Evolutionary conservation across 2,888 invertebrate genomes (phyloP), one percentile per base, ranked within the genome.

Genomic region (Incurvaria masculella): DNA sequence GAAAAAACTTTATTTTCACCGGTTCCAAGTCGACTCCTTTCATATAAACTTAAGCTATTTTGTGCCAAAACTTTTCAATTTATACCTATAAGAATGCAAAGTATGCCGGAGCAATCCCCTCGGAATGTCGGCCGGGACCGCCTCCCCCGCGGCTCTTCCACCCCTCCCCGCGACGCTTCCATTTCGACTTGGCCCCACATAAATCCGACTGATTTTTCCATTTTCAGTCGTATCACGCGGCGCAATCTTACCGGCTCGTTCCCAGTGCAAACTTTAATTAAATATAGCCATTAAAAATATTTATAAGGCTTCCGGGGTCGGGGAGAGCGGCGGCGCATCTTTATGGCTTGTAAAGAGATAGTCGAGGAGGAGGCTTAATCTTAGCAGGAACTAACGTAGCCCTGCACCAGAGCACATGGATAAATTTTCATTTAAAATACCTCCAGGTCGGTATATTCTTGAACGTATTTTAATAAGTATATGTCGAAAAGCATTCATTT

Each of bases 271-370:
- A 65, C 60, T 65, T 64, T 69, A 68, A 71, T 71, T 62, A 65
- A 72, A 73, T 70, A 68, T 63, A 65, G 64, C 63, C 66, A 67
- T 74, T 73, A 72, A 74, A 68, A 70, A 70, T 73, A 72, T 75
- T 75, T 75, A 74, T 72, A 66, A 63, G 63, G 53, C 51, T n/a
- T n/a, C n/a, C n/a, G n/a, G n/a, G n/a, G n/a, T n/a, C 57, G 58
- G 56, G 58, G 58, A 61, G 59, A 61, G 60, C 62, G 56, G 67
- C 60, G 67, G 73, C 67, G 73, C 69, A 70, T 74, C 73, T 74
- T 73, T 69, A 74, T 72, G 64, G 63, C 61, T 57, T 61, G 68
- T 67, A 44, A 43, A 18, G 55, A 63, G 64, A 65, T 63, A 62
- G 56, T 23, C 27, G 11, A 40, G 16, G 43, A 21, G 4, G 27